phyloP scores from a whole-genome alignment of 2,113 vertebrate genomes.

The Sapajus apella region DNA sequence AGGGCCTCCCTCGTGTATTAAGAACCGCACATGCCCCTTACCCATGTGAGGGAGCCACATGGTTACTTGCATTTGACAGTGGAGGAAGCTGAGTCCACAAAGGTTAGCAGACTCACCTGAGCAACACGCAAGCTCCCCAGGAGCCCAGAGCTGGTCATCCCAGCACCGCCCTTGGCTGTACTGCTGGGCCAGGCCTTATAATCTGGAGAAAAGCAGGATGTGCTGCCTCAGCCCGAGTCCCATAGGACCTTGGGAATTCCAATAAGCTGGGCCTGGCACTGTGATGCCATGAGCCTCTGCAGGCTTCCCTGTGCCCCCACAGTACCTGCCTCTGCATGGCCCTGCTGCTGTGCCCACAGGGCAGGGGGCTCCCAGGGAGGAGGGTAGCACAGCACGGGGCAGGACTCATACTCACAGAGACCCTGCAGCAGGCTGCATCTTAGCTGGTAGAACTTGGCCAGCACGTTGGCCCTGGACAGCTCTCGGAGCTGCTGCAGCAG shows the following conservation, averaged over 20 bases:
- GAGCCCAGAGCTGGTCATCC: no score
- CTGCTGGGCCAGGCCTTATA: not conserved
- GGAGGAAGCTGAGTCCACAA: not conserved
- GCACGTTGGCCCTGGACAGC: constrained; percentile 79
- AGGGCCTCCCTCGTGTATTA: fast-evolving
- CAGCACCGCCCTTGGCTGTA: not conserved
- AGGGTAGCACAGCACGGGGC: fast-evolving
- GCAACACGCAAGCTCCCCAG: fast-evolving
- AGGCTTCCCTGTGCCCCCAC: no score
- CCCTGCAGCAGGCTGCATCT: constrained; percentile 88
- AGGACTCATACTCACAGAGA: constrained; percentile 86
- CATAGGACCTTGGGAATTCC: not conserved
- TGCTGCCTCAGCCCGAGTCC: not conserved
- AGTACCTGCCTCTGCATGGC: no score
- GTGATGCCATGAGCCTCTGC: not conserved
- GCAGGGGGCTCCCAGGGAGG: not conserved
- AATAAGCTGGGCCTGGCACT: fast-evolving
- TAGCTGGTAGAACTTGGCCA: constrained; percentile 84
- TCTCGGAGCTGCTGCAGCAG: constrained; percentile 84
- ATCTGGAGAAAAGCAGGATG: not conserved
- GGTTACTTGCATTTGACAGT: no score
- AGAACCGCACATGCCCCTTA: fast-evolving
- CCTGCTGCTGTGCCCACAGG: not conserved
- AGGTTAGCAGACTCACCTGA: not conserved
- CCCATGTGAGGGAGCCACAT: fast-evolving